Percentiles rank a stretch among this genome's conserved stretches.
phyloP scores from a whole-genome alignment of 2,888 invertebrate species.

The Acanthoscelides obtectus region DNA sequence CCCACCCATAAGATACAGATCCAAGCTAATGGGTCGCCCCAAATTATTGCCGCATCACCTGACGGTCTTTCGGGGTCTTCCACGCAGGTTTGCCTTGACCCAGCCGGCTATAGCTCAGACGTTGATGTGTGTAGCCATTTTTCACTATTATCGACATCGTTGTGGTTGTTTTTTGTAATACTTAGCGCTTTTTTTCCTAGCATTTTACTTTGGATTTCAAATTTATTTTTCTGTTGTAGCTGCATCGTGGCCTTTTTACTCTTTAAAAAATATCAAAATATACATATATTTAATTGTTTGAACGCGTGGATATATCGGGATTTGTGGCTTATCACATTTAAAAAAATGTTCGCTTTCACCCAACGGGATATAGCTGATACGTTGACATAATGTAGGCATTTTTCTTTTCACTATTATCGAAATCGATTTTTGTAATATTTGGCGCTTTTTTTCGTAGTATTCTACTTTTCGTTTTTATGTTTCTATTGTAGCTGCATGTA shows the following conservation, averaged over 20 bases:
- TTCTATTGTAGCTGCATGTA: neutral
- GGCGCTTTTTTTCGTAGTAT: slow-evolving; percentile 26
- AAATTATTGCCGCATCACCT: slow-evolving; percentile 52
- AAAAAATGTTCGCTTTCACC: slow-evolving; percentile 78
- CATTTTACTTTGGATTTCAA: neutral
- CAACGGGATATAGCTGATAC: slow-evolving; percentile 64
- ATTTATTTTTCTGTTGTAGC: neutral
- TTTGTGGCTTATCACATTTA: too few species aligned
- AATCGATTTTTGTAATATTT: slow-evolving; percentile 8
- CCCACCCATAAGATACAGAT: slow-evolving; percentile 50
- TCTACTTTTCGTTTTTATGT: neutral
- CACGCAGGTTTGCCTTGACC: slow-evolving; percentile 75
- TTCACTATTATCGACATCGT: slow-evolving; percentile 1
- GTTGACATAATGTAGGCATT: slow-evolving; percentile 62
- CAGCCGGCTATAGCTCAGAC: slow-evolving; percentile 64
- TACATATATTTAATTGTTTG: too few species aligned
- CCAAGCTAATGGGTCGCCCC: slow-evolving; percentile 51
- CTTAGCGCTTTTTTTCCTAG: slow-evolving; percentile 27
- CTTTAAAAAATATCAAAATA: too few species aligned
- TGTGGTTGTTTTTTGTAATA: slow-evolving; percentile 7
- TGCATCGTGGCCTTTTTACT: neutral
- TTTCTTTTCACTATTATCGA: neutral
- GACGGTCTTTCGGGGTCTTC: slow-evolving; percentile 48
- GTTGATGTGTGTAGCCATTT: slow-evolving; percentile 61
- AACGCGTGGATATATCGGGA: too few species aligned